Evolutionary conservation across 2,888 invertebrate genomes (phyloP).

Genomic region (Volucella bombylans): DNA sequence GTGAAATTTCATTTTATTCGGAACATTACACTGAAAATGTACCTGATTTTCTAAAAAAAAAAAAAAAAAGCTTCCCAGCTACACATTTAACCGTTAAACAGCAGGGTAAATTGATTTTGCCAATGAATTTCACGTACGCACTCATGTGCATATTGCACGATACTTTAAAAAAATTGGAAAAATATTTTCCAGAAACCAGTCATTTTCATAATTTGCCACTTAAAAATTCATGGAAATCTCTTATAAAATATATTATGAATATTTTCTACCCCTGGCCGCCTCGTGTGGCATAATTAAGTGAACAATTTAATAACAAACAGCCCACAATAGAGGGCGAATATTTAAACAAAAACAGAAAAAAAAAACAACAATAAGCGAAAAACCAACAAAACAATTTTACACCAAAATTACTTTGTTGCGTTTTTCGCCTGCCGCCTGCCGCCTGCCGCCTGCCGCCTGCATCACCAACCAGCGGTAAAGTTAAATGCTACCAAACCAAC

Average conservation of each 20-base stretch:
- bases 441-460: no score
- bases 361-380: slow-evolving; percentile 21
- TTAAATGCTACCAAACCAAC: slow-evolving; percentile 9
- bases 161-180: slow-evolving; percentile 53
- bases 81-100: neutral
- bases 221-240: slow-evolving; percentile 68
- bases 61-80: slow-evolving; percentile 16
- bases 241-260: slow-evolving; percentile 68
- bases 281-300: slow-evolving; percentile 56
- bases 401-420: slow-evolving; percentile 66
- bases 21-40: slow-evolving; percentile 17
- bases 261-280: slow-evolving; percentile 28
- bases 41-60: slow-evolving; percentile 31
- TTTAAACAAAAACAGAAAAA: slow-evolving; percentile 12
- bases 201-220: slow-evolving; percentile 71
- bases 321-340: slow-evolving; percentile 46
- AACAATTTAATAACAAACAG: slow-evolving; percentile 62
- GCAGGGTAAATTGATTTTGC: slow-evolving; percentile 44
- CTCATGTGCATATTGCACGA: slow-evolving; percentile 26
- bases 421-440: slow-evolving; percentile 25
- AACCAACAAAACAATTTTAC: slow-evolving; percentile 63
- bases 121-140: slow-evolving; percentile 42
- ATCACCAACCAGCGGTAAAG: slow-evolving; percentile 29
- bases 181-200: slow-evolving; percentile 49
- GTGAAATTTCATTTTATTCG: slow-evolving; percentile 12